Evolutionary conservation across 2,888 invertebrate species (phyloP), one percentile per base, ranked within the genome.

Genomic region (Seira sanloemensis): DNA sequence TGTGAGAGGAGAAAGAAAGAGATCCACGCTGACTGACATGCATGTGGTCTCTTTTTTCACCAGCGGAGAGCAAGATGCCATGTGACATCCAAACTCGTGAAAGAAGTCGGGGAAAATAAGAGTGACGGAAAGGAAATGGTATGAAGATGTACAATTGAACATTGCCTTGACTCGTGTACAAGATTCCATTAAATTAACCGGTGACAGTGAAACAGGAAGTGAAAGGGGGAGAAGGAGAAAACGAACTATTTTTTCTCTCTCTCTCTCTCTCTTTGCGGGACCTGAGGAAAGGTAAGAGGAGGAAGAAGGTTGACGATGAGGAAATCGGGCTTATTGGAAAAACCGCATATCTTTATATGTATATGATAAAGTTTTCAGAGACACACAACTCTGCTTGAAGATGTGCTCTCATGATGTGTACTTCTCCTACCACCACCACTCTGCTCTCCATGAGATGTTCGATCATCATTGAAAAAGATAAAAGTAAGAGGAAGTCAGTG

Each of bases 261-360:
- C 68, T 68, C 27, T n/a, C n/a, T n/a, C n/a, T n/a, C n/a, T n/a
- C 27, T 5, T 5, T 5, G n/a, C 25, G 24, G 7, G 25, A 66
- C n/a, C 21, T n/a, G 68, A 68, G 19, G 62, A 25, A 27, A 67
- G 18, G 26, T 7, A 27, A 46, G 69, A 25, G 67, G 25, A 68
- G 26, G 26, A 16, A 21, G 67, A 25, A 24, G 37, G 37, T 37
- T 37, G 37, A 37, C 37, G 12, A n/a, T n/a, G n/a, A 12, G 37
- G 37, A 37, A 37, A 37, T 37, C 37, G 12, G 12, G 37, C 37
- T 37, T 37, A 37, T 37, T 37, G 37, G n/a, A 37, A 12, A 37
- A 37, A 37, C 37, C 37, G 12, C n/a, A n/a, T n/a, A n/a, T n/a
- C n/a, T n/a, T n/a, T n/a, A n/a, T n/a, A n/a, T n/a, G n/a, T n/a